Conservation (phyloP, 2,797 vertebrate genomes). For the Meriones psammophilus region DNA sequence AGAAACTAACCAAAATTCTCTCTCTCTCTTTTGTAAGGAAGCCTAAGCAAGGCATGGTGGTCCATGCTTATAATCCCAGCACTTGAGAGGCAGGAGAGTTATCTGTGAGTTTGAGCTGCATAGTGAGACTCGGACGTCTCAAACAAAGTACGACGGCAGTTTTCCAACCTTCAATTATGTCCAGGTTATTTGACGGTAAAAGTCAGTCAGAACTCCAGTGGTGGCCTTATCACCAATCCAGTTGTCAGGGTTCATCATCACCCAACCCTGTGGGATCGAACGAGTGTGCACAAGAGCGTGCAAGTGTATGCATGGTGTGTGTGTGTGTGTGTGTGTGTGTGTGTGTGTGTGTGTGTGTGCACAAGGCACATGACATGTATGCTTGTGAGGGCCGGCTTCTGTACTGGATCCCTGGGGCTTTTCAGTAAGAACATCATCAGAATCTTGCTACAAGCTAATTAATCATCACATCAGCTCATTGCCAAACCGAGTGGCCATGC, state of each 20-base stretch:
- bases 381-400: conserved; percentile 22
- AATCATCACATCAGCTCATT: conserved; percentile 73
- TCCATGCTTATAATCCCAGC: neutral
- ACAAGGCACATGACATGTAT: too few species aligned
- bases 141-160: conserved; percentile 11
- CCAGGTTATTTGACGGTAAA: conserved; percentile 47
- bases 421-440: conserved; percentile 66
- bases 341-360: too few species aligned
- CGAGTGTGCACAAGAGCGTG: neutral
- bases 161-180: conserved; percentile 30
- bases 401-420: conserved; percentile 59
- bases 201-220: conserved; percentile 25
- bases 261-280: neutral
- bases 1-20: neutral
- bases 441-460: conserved; percentile 73
- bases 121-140: neutral
- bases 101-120: neutral
- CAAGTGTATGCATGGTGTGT: neutral
- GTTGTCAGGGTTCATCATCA: neutral
- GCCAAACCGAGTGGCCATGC: conserved; percentile 67
- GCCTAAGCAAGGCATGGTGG: neutral
- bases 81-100: neutral
- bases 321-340: neutral
- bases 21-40: conserved; percentile 11
- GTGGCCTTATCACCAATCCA: neutral